These are phyloP conservation scores for Silvanus unidentatus DNA, from an alignment of 2,888 invertebrate species.

Conservation along the genomic window DNA sequence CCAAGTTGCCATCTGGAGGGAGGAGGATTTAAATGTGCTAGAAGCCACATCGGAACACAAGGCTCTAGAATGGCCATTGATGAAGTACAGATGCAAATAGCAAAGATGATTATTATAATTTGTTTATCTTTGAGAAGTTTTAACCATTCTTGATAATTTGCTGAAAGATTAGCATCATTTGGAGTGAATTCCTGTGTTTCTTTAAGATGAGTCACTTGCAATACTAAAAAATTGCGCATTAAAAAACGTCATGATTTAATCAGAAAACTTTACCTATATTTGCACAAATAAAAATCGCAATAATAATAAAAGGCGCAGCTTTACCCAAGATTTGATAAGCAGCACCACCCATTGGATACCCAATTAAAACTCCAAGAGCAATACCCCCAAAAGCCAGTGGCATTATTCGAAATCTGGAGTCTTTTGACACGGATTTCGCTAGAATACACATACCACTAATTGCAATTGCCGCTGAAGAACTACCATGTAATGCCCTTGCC, in stretches of 20 bases:
- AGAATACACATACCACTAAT: conserved; percentile 78
- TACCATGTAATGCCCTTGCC: conserved; percentile 72
- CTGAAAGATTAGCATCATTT: conserved; percentile 3
- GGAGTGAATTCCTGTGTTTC: conserved; percentile 14
- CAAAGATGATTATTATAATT: conserved; percentile 58
- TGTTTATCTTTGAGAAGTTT: conserved; percentile 57
- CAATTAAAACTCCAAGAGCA: conserved; percentile 72
- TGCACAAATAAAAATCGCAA: conserved; percentile 55
- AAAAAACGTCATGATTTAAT: conserved; percentile 2
- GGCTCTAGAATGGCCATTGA: conserved; percentile 80
- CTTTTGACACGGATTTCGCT: conserved; percentile 55
- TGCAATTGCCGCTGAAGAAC: conserved; percentile 73
- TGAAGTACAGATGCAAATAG: conserved; percentile 72
- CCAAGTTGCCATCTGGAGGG: conserved; percentile 71
- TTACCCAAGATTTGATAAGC: conserved; percentile 72
- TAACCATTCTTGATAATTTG: conserved; percentile 46
- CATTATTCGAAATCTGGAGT: conserved; percentile 63
- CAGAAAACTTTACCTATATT: conserved; percentile 51
- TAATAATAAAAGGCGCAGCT: conserved; percentile 65
- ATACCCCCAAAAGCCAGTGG: conserved; percentile 75
- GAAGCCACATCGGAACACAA: conserved; percentile 76
- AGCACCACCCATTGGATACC: conserved; percentile 76
- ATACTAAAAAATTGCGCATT: conserved; percentile 28
- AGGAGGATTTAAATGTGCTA: conserved; percentile 59
- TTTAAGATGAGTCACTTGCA: conserved; percentile 30